Percentiles rank a stretch among this genome's conserved stretches.
Conservation (phyloP, 1,140 invertebrate species). For the Calycopis cecrops region DNA sequence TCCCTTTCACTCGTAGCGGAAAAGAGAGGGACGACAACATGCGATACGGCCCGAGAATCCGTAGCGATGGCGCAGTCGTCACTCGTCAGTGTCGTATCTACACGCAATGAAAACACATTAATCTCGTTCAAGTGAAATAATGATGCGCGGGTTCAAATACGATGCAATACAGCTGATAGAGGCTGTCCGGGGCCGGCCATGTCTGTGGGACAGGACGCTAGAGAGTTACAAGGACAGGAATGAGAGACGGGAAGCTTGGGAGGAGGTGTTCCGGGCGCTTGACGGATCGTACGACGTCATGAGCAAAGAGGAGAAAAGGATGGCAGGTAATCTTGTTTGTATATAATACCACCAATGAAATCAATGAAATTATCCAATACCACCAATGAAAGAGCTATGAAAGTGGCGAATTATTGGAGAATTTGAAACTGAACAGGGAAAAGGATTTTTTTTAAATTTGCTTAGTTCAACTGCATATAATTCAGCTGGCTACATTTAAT, state of each 20-base stretch:
- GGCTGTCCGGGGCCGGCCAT: slow-evolving; percentile 43
- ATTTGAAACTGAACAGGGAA: too few relatives aligned
- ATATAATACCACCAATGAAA: too few relatives aligned
- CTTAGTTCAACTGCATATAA: too few relatives aligned
- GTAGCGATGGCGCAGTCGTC: slow-evolving; percentile 25
- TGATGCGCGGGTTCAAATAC: slow-evolving; percentile 55
- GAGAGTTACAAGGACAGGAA: slow-evolving; percentile 58
- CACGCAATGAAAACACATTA: neutral
- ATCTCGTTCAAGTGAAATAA: neutral
- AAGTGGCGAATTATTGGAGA: too few relatives aligned
- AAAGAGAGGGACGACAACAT: slow-evolving; percentile 34
- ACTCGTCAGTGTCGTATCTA: neutral
- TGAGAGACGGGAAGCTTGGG: slow-evolving; percentile 54
- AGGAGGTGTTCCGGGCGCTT: slow-evolving; percentile 49
- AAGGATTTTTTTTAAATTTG: too few relatives aligned
- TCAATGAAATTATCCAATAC: too few relatives aligned
- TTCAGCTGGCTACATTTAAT: too few relatives aligned
- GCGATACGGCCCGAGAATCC: slow-evolving; percentile 45
- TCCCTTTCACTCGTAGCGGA: slow-evolving; percentile 26
- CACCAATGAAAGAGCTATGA: too few relatives aligned
- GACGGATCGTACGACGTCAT: slow-evolving; percentile 50
- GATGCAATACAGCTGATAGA: slow-evolving; percentile 49
- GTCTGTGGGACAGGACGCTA: slow-evolving; percentile 56
- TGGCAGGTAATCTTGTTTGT: slow-evolving; percentile 33
- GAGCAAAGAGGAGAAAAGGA: slow-evolving; percentile 42